A percentile compares a stretch with the other conserved stretches of the same genome.
These are phyloP conservation scores for Saturnia japonica DNA, from an alignment of 2,888 invertebrate genomes.

Conservation along the genomic window DNA sequence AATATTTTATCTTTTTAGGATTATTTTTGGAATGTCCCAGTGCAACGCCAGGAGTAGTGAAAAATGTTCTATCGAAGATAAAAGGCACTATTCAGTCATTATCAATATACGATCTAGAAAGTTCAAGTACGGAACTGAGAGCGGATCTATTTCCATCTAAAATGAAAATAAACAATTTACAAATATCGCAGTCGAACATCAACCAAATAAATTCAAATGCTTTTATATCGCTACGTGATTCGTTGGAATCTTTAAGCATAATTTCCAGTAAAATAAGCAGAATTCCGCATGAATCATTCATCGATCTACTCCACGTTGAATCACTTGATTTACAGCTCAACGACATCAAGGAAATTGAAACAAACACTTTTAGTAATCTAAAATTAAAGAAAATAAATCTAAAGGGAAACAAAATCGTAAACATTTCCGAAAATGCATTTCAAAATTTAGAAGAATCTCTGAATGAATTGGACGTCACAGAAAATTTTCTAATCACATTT, in stretches of 20 bases:
- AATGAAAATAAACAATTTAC: slow-evolving; percentile 87
- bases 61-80: slow-evolving; percentile 87
- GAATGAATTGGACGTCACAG: slow-evolving; percentile 91
- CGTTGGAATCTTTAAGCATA: slow-evolving; percentile 88
- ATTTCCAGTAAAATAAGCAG: slow-evolving; percentile 88
- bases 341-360: slow-evolving; percentile 90
- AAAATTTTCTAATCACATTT: slow-evolving; percentile 92
- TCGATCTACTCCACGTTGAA: slow-evolving; percentile 86
- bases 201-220: slow-evolving; percentile 87
- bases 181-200: slow-evolving; percentile 89
- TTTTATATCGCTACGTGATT: slow-evolving; percentile 85
- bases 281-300: slow-evolving; percentile 90
- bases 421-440: slow-evolving; percentile 92
- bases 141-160: slow-evolving; percentile 88
- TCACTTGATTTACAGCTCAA: slow-evolving; percentile 93
- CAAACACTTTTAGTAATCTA: slow-evolving; percentile 92
- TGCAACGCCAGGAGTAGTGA: slow-evolving; percentile 88
- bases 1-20: slow-evolving; percentile 72
- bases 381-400: slow-evolving; percentile 90
- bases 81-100: slow-evolving; percentile 89
- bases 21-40: slow-evolving; percentile 94
- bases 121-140: slow-evolving; percentile 88
- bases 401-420: slow-evolving; percentile 91
- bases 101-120: slow-evolving; percentile 94
- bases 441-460: slow-evolving; percentile 88